A percentile compares a stretch with the other conserved stretches of the same genome.
Evolutionary conservation across 2,797 vertebrate species (phyloP).

Genomic region (Vireo griseus): DNA sequence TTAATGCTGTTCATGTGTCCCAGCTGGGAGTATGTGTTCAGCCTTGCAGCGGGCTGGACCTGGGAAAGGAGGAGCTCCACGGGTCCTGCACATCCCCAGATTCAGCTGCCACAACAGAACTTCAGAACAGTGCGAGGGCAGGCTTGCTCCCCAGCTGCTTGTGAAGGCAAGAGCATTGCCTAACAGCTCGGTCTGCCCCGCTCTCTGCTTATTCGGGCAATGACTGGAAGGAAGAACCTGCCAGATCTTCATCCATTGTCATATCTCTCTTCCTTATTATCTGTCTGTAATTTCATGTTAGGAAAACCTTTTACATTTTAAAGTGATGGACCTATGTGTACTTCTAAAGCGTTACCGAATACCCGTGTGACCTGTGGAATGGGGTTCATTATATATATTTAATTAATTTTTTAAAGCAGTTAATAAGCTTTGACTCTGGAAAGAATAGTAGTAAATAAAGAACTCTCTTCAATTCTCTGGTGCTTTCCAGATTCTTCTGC

Average conservation of each 20-base stretch:
- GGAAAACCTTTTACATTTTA: background rate
- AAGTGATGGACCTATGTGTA: background rate
- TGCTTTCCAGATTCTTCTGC: background rate
- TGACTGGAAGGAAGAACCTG: background rate
- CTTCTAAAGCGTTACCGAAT: background rate
- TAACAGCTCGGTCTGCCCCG: background rate
- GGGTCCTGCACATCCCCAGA: background rate
- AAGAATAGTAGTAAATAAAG: background rate
- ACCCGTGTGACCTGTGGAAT: background rate
- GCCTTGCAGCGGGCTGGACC: background rate
- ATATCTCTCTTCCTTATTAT: background rate
- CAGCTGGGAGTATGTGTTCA: background rate
- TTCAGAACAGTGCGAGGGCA: background rate
- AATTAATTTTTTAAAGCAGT: background rate
- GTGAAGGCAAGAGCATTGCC: rapidly evolving
- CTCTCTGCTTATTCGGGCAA: background rate
- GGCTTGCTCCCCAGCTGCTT: background rate
- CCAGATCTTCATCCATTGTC: background rate
- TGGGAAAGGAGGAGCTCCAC: background rate
- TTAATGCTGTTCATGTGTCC: background rate
- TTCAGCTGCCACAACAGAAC: background rate
- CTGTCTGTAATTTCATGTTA: background rate
- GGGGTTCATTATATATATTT: background rate
- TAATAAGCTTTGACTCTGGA: background rate
- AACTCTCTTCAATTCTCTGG: background rate